Conservation (phyloP, 1,140 invertebrate species). For the Pissodes strobi region DNA sequence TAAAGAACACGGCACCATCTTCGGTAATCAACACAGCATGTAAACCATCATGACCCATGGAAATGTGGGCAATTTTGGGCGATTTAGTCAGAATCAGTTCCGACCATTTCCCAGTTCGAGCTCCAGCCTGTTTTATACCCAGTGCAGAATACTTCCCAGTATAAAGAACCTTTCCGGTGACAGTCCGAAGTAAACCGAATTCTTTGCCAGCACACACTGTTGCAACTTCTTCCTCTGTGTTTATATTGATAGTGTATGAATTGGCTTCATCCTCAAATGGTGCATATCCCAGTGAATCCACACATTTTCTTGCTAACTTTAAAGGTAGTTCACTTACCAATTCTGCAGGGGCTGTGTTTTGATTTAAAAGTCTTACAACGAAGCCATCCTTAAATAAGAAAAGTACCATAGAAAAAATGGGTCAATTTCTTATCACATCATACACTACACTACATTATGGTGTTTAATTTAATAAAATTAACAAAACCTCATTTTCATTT, state of each 20-base stretch:
- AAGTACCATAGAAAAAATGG: conserved; percentile 12
- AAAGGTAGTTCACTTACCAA: conserved; percentile 71
- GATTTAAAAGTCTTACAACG: conserved; percentile 78
- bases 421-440: no score
- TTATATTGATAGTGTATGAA: conserved; percentile 59
- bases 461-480: no score
- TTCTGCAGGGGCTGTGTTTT: conserved; percentile 64
- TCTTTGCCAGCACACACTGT: conserved; percentile 78
- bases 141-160: conserved; percentile 76
- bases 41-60: conserved; percentile 90
- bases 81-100: conserved; percentile 77
- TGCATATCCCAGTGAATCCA: conserved; percentile 75
- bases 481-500: no score
- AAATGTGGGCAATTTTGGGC: conserved; percentile 75
- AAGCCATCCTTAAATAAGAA: conserved; percentile 79
- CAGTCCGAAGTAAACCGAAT: conserved; percentile 78
- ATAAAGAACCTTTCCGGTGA: conserved; percentile 79
- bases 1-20: conserved; percentile 87
- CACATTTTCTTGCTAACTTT: conserved; percentile 78
- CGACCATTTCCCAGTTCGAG: conserved; percentile 69
- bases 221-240: conserved; percentile 71
- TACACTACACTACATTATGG: no score
- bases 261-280: conserved; percentile 69
- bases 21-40: conserved; percentile 88
- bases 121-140: conserved; percentile 69